phyloP scores from a whole-genome alignment of 2,113 vertebrate genomes.

The Ptyas mucosa region DNA sequence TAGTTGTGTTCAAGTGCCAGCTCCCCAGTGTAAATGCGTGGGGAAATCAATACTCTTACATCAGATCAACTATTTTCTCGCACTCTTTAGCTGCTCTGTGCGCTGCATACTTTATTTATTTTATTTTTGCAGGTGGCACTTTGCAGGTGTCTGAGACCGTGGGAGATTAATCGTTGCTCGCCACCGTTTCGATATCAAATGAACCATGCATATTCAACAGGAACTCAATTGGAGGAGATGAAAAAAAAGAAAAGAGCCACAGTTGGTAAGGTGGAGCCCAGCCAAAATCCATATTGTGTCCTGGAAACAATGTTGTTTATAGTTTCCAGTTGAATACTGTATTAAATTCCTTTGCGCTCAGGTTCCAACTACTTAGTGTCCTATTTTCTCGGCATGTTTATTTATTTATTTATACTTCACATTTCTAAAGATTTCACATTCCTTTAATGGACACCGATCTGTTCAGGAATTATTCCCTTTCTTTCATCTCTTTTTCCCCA shows the following conservation, averaged over 20 bases:
- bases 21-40: slow-evolving; percentile 33
- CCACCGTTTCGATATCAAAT: slow-evolving; percentile 52
- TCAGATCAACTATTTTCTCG: slow-evolving; percentile 11
- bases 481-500: neutral
- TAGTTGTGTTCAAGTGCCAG: accelerated
- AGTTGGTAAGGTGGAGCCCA: neutral
- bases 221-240: slow-evolving; percentile 45
- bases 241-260: slow-evolving; percentile 15
- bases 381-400: neutral
- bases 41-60: slow-evolving; percentile 11
- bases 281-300: neutral
- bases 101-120: neutral
- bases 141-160: slow-evolving; percentile 34
- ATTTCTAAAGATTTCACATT: neutral
- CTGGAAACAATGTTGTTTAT: neutral
- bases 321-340: neutral
- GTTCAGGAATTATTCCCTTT: neutral
- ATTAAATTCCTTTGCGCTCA: neutral
- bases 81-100: slow-evolving; percentile 19
- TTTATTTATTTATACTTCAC: neutral
- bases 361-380: neutral
- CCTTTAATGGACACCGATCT: neutral
- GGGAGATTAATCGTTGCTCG: slow-evolving; percentile 49
- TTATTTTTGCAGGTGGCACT: slow-evolving; percentile 36
- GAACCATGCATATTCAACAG: slow-evolving; percentile 47